Conservation (phyloP, 2,797 vertebrate genomes). For the Luscinia luscinia region DNA sequence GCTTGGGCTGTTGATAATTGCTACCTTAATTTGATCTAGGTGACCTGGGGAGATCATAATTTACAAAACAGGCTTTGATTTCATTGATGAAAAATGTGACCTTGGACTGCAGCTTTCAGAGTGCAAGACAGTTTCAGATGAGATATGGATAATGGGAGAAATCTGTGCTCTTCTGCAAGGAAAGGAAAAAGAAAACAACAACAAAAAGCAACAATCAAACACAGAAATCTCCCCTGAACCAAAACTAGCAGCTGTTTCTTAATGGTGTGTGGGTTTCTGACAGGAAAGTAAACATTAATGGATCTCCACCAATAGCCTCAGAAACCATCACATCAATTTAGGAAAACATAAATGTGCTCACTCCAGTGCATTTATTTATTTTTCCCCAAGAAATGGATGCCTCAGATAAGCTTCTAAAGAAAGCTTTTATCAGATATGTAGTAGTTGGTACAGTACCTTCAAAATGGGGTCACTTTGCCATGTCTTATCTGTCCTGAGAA, state of each 20-base stretch:
- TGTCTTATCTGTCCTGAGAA: not conserved
- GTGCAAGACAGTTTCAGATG: constrained; percentile 29
- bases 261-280: constrained; percentile 63
- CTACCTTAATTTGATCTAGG: constrained; percentile 62
- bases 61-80: constrained; percentile 51
- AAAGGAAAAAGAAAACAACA: not conserved
- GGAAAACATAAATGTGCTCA: constrained; percentile 42
- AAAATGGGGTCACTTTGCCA: constrained; percentile 5
- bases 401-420: constrained; percentile 40
- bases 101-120: constrained; percentile 41
- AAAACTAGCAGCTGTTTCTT: constrained; percentile 63
- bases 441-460: not conserved
- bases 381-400: constrained; percentile 16
- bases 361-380: constrained; percentile 41
- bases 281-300: constrained; percentile 70
- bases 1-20: constrained; percentile 58
- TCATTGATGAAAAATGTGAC: constrained; percentile 68
- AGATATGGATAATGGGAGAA: constrained; percentile 15
- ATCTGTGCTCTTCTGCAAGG: not conserved
- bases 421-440: constrained; percentile 17
- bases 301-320: constrained; percentile 50
- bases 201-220: not conserved
- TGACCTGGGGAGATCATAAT: constrained; percentile 66
- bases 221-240: constrained; percentile 13
- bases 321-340: constrained; percentile 64